These are phyloP conservation scores for Smittia aterrima DNA, from an alignment of 2,888 invertebrate genomes.

Conservation along the genomic window DNA sequence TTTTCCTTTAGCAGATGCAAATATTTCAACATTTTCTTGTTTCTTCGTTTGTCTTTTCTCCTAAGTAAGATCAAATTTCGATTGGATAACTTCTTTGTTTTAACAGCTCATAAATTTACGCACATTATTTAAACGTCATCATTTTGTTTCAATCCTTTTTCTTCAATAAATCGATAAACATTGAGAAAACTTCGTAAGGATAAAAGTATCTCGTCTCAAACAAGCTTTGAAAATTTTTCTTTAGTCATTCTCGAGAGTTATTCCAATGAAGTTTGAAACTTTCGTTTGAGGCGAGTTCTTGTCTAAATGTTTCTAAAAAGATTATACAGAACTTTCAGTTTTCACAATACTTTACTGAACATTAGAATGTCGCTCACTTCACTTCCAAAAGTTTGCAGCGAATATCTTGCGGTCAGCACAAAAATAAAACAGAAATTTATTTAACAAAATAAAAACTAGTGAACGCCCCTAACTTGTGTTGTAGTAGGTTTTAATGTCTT, in stretches of 20 bases:
- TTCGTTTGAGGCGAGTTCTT: slow-evolving; percentile 6
- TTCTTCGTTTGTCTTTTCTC: slow-evolving; percentile 22
- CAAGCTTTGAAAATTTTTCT: neutral
- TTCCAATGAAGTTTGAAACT: neutral
- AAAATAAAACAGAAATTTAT: neutral
- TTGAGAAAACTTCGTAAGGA: slow-evolving; percentile 22
- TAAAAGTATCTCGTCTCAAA: slow-evolving; percentile 12
- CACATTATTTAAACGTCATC: slow-evolving; percentile 31
- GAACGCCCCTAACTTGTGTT: neutral
- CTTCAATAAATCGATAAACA: slow-evolving; percentile 10
- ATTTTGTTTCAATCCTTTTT: slow-evolving; percentile 20
- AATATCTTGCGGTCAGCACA: neutral
- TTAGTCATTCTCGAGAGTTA: neutral
- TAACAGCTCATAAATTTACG: slow-evolving; percentile 37
- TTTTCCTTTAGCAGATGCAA: slow-evolving; percentile 15
- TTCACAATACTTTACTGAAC: neutral
- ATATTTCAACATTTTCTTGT: slow-evolving; percentile 33
- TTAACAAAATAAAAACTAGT: neutral
- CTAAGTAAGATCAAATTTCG: slow-evolving; percentile 9
- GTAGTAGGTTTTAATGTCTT: neutral
- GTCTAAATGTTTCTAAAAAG: neutral
- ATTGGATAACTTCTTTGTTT: neutral
- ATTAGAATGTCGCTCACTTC: neutral
- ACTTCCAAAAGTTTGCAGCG: neutral
- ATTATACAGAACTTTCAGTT: neutral